phyloP scores from a whole-genome alignment of 2,888 invertebrate species.

The Trissolcus japonicus region DNA sequence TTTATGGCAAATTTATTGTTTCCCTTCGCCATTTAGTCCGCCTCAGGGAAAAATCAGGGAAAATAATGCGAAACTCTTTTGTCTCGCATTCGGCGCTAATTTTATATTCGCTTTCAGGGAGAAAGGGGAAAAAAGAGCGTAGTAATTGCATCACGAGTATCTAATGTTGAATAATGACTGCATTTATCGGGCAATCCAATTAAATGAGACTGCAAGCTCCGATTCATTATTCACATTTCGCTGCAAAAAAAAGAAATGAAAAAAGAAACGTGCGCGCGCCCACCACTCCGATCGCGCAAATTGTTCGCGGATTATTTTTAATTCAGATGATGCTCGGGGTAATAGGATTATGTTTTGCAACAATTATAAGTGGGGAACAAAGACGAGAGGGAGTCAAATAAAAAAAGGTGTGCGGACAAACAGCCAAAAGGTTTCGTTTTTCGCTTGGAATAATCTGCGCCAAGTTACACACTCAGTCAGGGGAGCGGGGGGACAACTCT shows the following conservation, averaged over 20 bases:
- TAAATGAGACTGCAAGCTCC: slow-evolving; percentile 24
- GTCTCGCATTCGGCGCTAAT: slow-evolving; percentile 5
- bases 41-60: neutral
- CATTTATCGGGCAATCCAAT: slow-evolving; percentile 31
- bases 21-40: slow-evolving; percentile 9
- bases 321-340: slow-evolving; percentile 43
- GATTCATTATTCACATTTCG: slow-evolving; percentile 31
- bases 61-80: slow-evolving; percentile 4
- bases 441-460: neutral
- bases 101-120: slow-evolving; percentile 2
- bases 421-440: neutral
- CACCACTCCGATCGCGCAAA: slow-evolving; percentile 13
- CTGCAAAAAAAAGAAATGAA: too few species aligned
- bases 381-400: neutral
- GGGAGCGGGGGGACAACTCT: neutral
- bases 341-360: slow-evolving; percentile 47
- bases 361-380: slow-evolving; percentile 19
- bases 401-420: neutral
- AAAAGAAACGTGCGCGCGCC: slow-evolving; percentile 6
- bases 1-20: slow-evolving; percentile 39
- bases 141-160: slow-evolving; percentile 25
- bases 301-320: slow-evolving; percentile 39
- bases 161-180: slow-evolving; percentile 31
- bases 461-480: neutral
- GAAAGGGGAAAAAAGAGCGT: slow-evolving; percentile 1